phyloP scores from a whole-genome alignment of 2,113 vertebrate genomes.

The Machaerirhynchus nigripectus region DNA sequence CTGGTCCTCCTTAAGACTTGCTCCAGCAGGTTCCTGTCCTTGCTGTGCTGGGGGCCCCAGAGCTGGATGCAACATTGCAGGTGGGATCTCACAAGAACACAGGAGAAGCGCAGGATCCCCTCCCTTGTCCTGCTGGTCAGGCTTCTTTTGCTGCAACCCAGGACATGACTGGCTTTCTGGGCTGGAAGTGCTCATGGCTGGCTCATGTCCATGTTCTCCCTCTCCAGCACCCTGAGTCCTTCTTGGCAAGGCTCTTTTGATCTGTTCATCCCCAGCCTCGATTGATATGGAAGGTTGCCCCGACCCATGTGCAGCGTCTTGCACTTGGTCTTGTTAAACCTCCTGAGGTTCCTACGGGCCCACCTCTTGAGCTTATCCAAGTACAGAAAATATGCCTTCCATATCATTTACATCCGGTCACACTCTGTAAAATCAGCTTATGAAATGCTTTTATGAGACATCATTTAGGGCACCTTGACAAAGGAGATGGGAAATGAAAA shows the following conservation, averaged over 20 bases:
- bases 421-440: not conserved
- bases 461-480: slow-evolving; percentile 11
- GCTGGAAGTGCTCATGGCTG: not conserved
- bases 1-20: not conserved
- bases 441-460: slow-evolving; percentile 6
- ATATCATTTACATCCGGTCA: not conserved
- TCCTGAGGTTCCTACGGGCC: not conserved
- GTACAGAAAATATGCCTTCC: not conserved
- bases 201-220: not conserved
- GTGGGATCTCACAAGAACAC: not conserved
- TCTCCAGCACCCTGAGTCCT: too few relatives aligned
- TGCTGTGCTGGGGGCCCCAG: not conserved
- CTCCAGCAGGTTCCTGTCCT: not conserved
- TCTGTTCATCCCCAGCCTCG: not conserved
- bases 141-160: not conserved
- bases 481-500: slow-evolving; percentile 39
- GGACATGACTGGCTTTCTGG: not conserved
- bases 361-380: not conserved
- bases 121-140: not conserved
- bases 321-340: not conserved
- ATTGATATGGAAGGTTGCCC: not conserved
- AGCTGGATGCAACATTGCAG: not conserved
- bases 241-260: not conserved
- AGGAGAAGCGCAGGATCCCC: not conserved
- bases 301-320: fast-evolving